Conservation (phyloP, 1,140 invertebrate species). For the Luehdorfia chinensis region DNA sequence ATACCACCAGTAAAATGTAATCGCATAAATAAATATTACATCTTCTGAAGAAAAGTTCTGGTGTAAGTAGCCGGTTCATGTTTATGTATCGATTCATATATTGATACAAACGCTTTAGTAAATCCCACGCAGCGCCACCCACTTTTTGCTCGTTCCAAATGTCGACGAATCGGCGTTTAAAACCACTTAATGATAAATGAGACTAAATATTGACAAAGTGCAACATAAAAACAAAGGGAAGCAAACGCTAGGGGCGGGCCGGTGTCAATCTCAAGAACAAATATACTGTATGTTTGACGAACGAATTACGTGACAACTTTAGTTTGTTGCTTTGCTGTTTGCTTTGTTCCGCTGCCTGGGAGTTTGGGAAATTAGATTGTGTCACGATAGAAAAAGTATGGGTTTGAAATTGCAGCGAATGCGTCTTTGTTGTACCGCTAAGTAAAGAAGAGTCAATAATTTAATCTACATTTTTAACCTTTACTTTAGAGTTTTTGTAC, state of each 20-base stretch:
- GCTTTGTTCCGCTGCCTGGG: conserved; percentile 28
- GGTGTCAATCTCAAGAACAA: conserved; percentile 70
- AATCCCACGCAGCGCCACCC: conserved; percentile 42
- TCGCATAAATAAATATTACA: too few species aligned
- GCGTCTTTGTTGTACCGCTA: too few species aligned
- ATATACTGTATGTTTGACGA: conserved; percentile 57
- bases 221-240: conserved; percentile 58
- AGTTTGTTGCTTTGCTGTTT: conserved; percentile 44
- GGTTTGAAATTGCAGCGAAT: background rate
- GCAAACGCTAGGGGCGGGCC: conserved; percentile 33
- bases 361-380: conserved; percentile 41
- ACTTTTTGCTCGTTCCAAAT: conserved; percentile 32
- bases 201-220: conserved; percentile 65
- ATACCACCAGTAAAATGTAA: too few species aligned
- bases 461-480: too few species aligned
- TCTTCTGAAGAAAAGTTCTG: too few species aligned
- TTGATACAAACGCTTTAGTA: conserved; percentile 27
- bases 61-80: conserved; percentile 2
- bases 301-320: conserved; percentile 68
- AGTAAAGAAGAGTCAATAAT: too few species aligned
- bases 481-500: too few species aligned
- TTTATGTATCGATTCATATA: conserved; percentile 28
- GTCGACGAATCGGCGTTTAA: conserved; percentile 46
- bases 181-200: conserved; percentile 64
- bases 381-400: conserved; percentile 29